These are phyloP conservation scores for Actinia tenebrosa DNA, from an alignment of 64 coral and sea anemone genomes.

Conservation along the genomic window DNA sequence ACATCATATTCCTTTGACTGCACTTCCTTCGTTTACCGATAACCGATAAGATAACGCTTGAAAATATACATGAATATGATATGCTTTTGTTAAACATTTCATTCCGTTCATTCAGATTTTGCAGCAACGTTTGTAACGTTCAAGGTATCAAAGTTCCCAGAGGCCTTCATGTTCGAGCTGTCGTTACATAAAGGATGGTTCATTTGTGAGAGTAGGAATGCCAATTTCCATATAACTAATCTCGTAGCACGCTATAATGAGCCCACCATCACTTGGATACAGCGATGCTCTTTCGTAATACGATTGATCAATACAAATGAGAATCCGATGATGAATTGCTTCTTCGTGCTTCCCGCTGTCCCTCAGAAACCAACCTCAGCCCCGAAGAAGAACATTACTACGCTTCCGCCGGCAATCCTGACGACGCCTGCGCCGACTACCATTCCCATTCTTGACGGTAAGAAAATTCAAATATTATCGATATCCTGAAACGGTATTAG, in stretches of 20 bases:
- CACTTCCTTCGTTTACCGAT: too few relatives aligned
- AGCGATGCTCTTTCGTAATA: slow-evolving; percentile 74
- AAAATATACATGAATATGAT: too few relatives aligned
- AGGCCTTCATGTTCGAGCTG: slow-evolving; percentile 65
- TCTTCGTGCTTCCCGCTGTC: slow-evolving; percentile 4
- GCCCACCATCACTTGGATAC: slow-evolving; percentile 29
- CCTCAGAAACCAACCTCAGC: neutral
- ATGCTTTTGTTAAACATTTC: neutral
- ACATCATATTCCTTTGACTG: too few relatives aligned
- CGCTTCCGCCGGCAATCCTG: neutral
- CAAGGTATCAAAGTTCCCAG: slow-evolving; percentile 43
- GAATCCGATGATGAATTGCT: slow-evolving; percentile 62
- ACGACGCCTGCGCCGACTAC: slow-evolving; percentile 13
- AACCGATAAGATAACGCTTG: too few relatives aligned
- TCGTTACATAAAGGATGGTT: slow-evolving; percentile 72
- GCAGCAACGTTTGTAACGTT: slow-evolving; percentile 27
- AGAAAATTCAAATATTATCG: neutral
- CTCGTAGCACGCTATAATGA: slow-evolving; percentile 53
- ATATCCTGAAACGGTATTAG: too few relatives aligned
- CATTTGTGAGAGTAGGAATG: slow-evolving; percentile 56
- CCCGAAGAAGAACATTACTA: neutral
- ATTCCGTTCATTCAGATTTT: neutral
- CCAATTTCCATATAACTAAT: slow-evolving; percentile 18
- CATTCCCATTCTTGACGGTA: neutral
- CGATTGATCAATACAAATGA: slow-evolving; percentile 40